Evolutionary conservation across 1,140 invertebrate genomes (phyloP), one percentile per base, ranked within the genome.

Genomic region (Diorhabda elongata): DNA sequence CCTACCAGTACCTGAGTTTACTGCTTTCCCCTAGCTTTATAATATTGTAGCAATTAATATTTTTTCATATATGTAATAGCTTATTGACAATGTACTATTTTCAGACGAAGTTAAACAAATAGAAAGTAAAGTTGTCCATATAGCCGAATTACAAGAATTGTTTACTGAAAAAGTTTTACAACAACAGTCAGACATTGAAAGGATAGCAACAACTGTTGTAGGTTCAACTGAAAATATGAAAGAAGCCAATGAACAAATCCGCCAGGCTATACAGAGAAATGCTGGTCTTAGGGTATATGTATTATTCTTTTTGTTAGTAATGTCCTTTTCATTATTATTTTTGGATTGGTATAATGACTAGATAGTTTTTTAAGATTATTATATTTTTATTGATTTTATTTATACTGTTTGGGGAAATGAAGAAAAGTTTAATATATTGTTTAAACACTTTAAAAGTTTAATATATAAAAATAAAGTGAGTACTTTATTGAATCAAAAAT

Each of bases 311-410:
- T 84, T 99, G 52, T 83, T 98, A 68, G 94, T 99, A 47, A 93
- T 98, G 88, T 96, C 96, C 44, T 97, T 99, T 81, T 92, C 95
- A 2, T 83, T 99, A 58, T 83, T 99, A 11, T 99, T 99, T 82
- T 85, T 99, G 56, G 96, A 99, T 84, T 99, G 97, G 97, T 99
- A 99, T 80, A 99, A 98, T 87, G 92, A 94, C 78, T 97, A 87
- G 90, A 81, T 42, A 42, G 61, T 26, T 60, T 41, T 41, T 3
- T 41, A 58, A 26, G 57, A 58, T 6, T 58, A 41, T 41, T 61
- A 45, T 44, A 9, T 64, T 64, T 44, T 11, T 56, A 52, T 45
- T 45, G 0, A 26, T 26, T 26, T 26, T 26, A 26, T 26, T 26
- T 26, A 26, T 26, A 26, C 0, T 26, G 26, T 26, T 26, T 26